Evolutionary conservation across 2,797 vertebrate species (phyloP).

Genomic region (Epinephelus awoara): DNA sequence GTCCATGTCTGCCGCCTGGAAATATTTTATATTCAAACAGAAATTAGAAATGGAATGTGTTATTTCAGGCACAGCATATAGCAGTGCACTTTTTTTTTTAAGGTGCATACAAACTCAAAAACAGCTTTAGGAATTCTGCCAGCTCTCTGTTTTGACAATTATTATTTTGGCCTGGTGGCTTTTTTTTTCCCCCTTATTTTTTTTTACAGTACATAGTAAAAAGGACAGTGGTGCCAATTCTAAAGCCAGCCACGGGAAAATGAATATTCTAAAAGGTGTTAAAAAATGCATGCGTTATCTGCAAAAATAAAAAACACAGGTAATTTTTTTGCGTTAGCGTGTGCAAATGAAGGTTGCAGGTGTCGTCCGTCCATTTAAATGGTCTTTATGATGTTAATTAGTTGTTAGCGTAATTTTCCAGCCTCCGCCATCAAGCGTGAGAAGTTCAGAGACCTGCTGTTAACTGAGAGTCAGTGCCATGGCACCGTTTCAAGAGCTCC

Average conservation of each 20-base stretch:
- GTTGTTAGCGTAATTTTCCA: constrained; percentile 86
- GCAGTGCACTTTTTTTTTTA: constrained; percentile 44
- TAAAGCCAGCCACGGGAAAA: constrained; percentile 57
- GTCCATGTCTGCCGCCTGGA: constrained; percentile 73
- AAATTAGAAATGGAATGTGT: constrained; percentile 83
- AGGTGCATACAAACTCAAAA: constrained; percentile 60
- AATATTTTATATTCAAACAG: constrained; percentile 87
- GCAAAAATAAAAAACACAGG: constrained; percentile 83
- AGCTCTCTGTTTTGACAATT: constrained; percentile 74
- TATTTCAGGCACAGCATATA: constrained; percentile 76
- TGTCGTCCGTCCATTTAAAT: constrained; percentile 82
- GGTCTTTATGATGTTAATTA: constrained; percentile 91
- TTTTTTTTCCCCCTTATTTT: constrained; percentile 63
- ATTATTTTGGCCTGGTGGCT: constrained; percentile 70
- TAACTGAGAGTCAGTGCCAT: constrained; percentile 82
- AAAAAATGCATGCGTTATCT: constrained; percentile 81
- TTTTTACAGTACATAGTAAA: constrained; percentile 57
- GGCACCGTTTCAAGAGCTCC: constrained; percentile 83
- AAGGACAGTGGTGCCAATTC: constrained; percentile 62
- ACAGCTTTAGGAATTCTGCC: constrained; percentile 72
- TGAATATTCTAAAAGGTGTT: constrained; percentile 74
- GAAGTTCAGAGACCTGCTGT: constrained; percentile 88
- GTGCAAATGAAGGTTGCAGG: constrained; percentile 89
- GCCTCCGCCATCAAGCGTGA: constrained; percentile 84
- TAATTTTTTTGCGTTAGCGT: constrained; percentile 78